Conservation (phyloP, 2,888 invertebrate species). For the Drosophila trichaetosa region DNA sequence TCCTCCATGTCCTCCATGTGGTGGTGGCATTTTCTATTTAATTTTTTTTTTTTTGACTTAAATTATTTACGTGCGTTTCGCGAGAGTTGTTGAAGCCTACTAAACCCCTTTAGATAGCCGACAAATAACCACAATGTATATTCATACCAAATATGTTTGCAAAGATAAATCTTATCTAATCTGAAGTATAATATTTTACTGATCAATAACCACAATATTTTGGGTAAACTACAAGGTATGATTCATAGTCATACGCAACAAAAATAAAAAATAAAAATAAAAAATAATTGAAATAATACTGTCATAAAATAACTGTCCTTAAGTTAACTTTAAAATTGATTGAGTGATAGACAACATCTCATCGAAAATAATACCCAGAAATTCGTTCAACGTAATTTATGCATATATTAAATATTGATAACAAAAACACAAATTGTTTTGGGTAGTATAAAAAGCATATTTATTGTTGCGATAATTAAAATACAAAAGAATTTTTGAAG, state of each 20-base stretch:
- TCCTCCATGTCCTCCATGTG: constrained; percentile 67
- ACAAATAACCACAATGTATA: constrained; percentile 9
- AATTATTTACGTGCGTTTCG: constrained; percentile 27
- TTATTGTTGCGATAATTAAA: neutral
- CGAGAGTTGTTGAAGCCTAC: constrained; percentile 37
- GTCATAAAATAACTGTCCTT: neutral
- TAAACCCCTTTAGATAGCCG: constrained; percentile 43
- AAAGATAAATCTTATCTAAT: constrained; percentile 67
- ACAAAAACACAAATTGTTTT: neutral
- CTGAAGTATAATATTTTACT: constrained; percentile 14
- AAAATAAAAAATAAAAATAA: constrained; percentile 7
- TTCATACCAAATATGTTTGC: constrained; percentile 9
- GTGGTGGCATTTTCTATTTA: constrained; percentile 64
- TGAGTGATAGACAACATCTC: neutral
- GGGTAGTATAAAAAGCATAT: neutral
- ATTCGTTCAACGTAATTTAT: neutral
- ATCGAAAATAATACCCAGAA: neutral
- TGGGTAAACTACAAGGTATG: constrained; percentile 27
- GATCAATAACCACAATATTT: constrained; percentile 41
- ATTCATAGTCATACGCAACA: constrained; percentile 44
- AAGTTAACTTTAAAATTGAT: constrained; percentile 4
- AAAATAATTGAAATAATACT: constrained; percentile 3
- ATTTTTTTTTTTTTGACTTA: neutral
- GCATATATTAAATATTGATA: neutral
- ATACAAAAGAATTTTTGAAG: neutral